phyloP scores from a whole-genome alignment of 2,797 vertebrate genomes.

The Borostomias antarcticus region DNA sequence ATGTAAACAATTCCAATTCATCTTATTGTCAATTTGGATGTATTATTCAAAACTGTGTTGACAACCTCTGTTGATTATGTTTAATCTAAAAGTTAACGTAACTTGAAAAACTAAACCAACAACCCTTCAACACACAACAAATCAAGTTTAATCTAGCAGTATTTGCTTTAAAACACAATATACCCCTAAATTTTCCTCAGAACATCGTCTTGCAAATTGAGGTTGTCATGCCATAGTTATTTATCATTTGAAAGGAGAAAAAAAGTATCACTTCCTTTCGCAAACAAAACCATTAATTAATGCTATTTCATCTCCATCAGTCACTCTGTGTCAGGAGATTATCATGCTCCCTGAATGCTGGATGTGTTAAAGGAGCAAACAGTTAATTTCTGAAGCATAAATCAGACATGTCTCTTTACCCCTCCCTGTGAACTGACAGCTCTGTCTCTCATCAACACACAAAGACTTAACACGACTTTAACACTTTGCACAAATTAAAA shows the following conservation, averaged over 20 bases:
- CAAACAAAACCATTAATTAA: constrained; percentile 85
- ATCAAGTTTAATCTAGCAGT: constrained; percentile 66
- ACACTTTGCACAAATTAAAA: constrained; percentile 46
- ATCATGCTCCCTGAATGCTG: constrained; percentile 88
- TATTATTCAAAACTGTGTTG: constrained; percentile 14
- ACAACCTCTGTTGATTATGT: constrained; percentile 46
- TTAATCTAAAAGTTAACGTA: constrained; percentile 52
- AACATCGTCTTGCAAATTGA: constrained; percentile 69
- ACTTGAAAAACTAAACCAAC: constrained; percentile 59
- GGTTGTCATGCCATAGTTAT: constrained; percentile 67
- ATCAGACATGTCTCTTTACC: constrained; percentile 84
- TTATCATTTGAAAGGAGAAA: constrained; percentile 72
- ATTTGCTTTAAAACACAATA: constrained; percentile 69
- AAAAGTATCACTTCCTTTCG: constrained; percentile 71
- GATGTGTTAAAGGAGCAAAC: constrained; percentile 88
- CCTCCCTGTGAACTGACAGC: constrained; percentile 79
- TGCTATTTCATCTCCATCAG: constrained; percentile 80
- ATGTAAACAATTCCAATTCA: not conserved
- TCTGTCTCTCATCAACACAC: constrained; percentile 71
- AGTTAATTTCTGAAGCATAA: constrained; percentile 88
- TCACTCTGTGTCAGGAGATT: constrained; percentile 85
- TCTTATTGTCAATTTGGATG: constrained; percentile 12
- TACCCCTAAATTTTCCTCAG: constrained; percentile 52
- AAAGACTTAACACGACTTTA: constrained; percentile 53
- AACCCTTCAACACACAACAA: constrained; percentile 54